Percentiles rank a stretch among this genome's conserved stretches.
These are phyloP conservation scores for Aselliscus stoliczkanus DNA, from an alignment of 2,797 vertebrate species.

Conservation along the genomic window DNA sequence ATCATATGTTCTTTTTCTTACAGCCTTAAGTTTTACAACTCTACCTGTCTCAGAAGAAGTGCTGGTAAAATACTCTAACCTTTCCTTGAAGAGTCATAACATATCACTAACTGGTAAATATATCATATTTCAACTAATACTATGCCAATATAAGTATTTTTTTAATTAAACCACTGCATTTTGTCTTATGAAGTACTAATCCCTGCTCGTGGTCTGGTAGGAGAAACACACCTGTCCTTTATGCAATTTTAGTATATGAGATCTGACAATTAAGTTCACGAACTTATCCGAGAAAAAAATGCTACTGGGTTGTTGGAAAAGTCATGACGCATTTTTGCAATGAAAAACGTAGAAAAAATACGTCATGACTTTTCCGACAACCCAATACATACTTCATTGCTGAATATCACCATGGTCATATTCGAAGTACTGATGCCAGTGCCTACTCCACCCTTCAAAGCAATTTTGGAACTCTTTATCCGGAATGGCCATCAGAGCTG, in stretches of 20 bases:
- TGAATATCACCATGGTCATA: no score
- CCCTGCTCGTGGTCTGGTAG: not conserved
- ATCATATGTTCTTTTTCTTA: not conserved
- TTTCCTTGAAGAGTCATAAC: constrained; percentile 47
- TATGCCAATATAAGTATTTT: not conserved
- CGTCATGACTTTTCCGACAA: no score
- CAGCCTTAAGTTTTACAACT: constrained; percentile 46
- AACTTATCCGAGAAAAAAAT: no score
- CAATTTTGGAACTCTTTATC: no score
- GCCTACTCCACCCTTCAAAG: no score
- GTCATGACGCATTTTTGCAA: no score
- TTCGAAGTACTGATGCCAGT: no score
- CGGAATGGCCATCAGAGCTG: no score
- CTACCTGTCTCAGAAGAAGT: constrained; percentile 17
- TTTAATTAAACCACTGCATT: not conserved
- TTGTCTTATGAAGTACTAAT: not conserved
- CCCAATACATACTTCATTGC: no score
- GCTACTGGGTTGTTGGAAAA: no score
- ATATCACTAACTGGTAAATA: constrained; percentile 61
- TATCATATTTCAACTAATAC: not conserved
- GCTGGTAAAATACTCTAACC: constrained; percentile 16
- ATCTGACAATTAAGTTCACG: no score
- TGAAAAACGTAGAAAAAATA: no score
- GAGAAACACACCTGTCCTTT: not conserved
- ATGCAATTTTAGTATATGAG: not conserved